Base-by-base conservation (phyloP, 2,888 invertebrate species). In the Xestia c-nigrum region DNA sequence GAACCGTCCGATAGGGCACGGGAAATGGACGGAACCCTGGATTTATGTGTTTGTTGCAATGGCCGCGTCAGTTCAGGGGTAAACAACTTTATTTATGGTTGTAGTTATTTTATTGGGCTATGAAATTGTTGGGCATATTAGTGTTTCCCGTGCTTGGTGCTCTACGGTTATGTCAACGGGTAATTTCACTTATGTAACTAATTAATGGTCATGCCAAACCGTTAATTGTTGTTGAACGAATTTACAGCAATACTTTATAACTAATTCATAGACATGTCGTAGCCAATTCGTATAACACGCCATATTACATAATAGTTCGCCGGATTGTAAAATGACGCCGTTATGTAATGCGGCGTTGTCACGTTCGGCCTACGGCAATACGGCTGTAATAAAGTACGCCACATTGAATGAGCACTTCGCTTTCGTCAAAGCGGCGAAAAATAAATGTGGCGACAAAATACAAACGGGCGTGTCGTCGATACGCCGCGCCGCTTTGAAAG, bases 1-100 rank as follows among this genome's bases (percentile, higher is more conserved):
- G 92, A 92, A 94, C 94, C 64, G 64, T 24, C 85, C 82, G 89
- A 81, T 83, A 86, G 90, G 85, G 89, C 90, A 90, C 87, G 90
- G 94, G 89, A 89, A 87, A 83, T 80, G 80, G 78, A 82, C 75
- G 76, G 76, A 76, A 80, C 72, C 74, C 57, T 38, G 83, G 83
- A 91, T 91, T 92, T 90, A 92, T 91, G 88, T 83, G 87, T 89
- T 87, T 91, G 77, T 88, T 75, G 82, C 85, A 87, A 84, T 74
- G 82, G 80, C 81, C 75, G 81, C 77, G 83, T 86, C 81, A 86
- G 79, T 75, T 74, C 80, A 76, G 74, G 84, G 81, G 84, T 86
- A 84, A 88, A 88, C 80, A 88, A 87, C 57, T 80, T 66, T 82
- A 87, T 88, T 85, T 83, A 84, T 85, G 79, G 76, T 84, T 78